phyloP scores from a whole-genome alignment of 2,797 vertebrate species.

The Pangasius sanitwongsei region DNA sequence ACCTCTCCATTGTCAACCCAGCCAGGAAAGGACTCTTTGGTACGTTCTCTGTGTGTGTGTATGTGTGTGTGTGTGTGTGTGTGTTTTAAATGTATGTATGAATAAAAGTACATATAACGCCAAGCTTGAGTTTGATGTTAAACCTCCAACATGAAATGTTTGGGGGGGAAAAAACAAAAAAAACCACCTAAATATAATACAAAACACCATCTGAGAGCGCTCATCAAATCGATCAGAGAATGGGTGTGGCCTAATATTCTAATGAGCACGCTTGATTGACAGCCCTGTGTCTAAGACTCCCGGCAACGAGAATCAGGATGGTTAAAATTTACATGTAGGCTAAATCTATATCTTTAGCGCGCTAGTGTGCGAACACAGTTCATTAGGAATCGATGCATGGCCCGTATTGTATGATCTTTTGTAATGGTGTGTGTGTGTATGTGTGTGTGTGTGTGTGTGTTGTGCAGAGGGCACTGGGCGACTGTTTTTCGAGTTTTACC shows the following conservation, averaged over 20 bases:
- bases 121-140: neutral
- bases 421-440: conserved; percentile 23
- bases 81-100: neutral
- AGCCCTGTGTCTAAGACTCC: neutral
- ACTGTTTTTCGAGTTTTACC: conserved; percentile 94
- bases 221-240: neutral
- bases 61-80: neutral
- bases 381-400: too few relatives aligned
- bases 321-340: neutral
- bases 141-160: neutral
- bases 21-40: conserved; percentile 91
- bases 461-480: conserved; percentile 86
- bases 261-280: neutral
- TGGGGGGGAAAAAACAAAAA: neutral
- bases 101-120: neutral
- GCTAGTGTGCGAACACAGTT: neutral
- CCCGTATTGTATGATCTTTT: too few relatives aligned
- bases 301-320: neutral
- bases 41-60: conserved; percentile 57
- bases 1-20: conserved; percentile 89
- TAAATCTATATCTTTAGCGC: neutral
- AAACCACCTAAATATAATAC: neutral
- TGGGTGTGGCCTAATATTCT: conserved; percentile 1
- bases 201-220: neutral
- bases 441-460: conserved; percentile 42